A percentile compares a stretch with the other conserved stretches of the same genome.
These are phyloP conservation scores for Oithona nana DNA, from an alignment of 2,888 invertebrate genomes.

Conservation along the genomic window DNA sequence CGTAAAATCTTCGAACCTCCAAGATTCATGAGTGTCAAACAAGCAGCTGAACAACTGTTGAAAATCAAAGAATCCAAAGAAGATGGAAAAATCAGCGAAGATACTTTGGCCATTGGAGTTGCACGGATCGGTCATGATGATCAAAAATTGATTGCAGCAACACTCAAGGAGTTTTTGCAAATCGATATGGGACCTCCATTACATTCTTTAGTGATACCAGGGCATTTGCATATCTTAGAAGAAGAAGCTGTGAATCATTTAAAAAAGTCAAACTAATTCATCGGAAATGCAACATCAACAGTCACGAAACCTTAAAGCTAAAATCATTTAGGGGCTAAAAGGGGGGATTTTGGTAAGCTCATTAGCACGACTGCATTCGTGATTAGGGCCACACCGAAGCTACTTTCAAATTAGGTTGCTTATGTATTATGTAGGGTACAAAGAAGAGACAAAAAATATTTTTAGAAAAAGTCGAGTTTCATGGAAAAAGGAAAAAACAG, in stretches of 20 bases:
- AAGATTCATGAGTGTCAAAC: conserved; percentile 71
- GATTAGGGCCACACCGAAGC: too few relatives aligned
- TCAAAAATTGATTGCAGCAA: conserved; percentile 56
- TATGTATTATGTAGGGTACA: too few relatives aligned
- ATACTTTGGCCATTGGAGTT: conserved; percentile 28
- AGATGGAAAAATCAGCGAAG: conserved; percentile 22
- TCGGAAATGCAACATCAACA: too few relatives aligned
- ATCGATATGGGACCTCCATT: conserved; percentile 61
- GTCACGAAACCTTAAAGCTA: too few relatives aligned
- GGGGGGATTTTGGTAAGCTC: too few relatives aligned
- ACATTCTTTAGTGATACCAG: conserved; percentile 79
- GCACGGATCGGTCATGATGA: conserved; percentile 68
- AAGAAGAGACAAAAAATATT: too few relatives aligned
- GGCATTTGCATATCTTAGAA: conserved; percentile 76
- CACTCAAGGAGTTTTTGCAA: conserved; percentile 54
- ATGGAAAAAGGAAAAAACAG: too few relatives aligned
- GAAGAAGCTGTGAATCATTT: conserved; percentile 49
- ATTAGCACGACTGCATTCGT: too few relatives aligned
- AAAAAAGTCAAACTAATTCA: conserved; percentile 23
- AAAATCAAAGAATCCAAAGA: conserved; percentile 43
- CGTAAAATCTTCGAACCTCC: conserved; percentile 80
- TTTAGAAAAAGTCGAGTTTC: too few relatives aligned
- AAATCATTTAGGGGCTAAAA: too few relatives aligned
- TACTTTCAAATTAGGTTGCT: too few relatives aligned
- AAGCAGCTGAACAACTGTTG: conserved; percentile 67